phyloP scores from a whole-genome alignment of 2,888 invertebrate species.

The Camptogramma bilineatum region DNA sequence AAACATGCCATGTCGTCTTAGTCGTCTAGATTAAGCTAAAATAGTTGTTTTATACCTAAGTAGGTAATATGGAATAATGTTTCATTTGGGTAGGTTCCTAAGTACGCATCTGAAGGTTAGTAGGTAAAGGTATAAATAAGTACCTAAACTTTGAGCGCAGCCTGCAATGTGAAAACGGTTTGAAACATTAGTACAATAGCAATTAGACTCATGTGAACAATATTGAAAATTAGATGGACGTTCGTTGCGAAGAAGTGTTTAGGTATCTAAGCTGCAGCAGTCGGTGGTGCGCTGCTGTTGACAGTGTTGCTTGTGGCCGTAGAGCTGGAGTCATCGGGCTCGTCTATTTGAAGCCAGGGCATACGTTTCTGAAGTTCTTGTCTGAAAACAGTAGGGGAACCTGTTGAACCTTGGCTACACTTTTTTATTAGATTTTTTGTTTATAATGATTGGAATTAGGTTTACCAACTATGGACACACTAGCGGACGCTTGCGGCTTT shows the following conservation, averaged over 20 bases:
- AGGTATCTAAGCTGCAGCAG: slow-evolving; percentile 61
- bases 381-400: slow-evolving; percentile 64
- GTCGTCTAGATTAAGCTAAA: background rate
- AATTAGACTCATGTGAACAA: background rate
- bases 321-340: slow-evolving; percentile 87
- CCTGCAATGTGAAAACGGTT: background rate
- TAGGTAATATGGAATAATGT: background rate
- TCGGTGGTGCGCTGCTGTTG: slow-evolving; percentile 62
- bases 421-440: no score
- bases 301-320: slow-evolving; percentile 81
- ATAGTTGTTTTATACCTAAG: background rate
- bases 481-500: no score
- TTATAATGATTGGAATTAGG: no score
- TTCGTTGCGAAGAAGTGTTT: background rate
- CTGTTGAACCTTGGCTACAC: no score
- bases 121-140: no score
- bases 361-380: slow-evolving; percentile 92
- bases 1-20: slow-evolving; percentile 33
- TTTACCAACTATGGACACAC: no score
- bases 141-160: no score
- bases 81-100: background rate
- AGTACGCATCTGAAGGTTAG: background rate
- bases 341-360: slow-evolving; percentile 91
- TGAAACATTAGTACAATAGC: background rate
- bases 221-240: background rate